Base-by-base conservation (phyloP, 2,888 invertebrate genomes). In the Yponomeuta evonymella region DNA sequence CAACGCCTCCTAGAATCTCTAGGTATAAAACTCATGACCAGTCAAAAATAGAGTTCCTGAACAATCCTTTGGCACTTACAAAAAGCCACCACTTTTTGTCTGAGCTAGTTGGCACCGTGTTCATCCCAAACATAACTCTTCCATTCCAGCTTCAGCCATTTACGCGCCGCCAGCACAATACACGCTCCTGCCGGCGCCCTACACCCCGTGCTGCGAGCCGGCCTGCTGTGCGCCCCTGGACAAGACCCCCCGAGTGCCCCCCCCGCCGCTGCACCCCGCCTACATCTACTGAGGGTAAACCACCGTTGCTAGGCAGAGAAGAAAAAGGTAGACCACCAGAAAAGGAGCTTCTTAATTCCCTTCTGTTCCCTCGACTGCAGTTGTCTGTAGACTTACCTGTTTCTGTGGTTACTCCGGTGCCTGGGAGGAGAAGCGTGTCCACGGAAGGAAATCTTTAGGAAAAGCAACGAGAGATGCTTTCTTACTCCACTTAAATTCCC, bases 91-190 rank as follows among this genome's bases (percentile, higher is more conserved):
- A 36, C 36, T 36, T 4, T 36, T 36, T 36, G 36, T 36, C 36
- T 36, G 36, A 36, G 36, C 36, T 36, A 36, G 2, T 4, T 36
- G 36, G 36, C 36, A 36, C 2, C 36, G 2, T 2, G 36, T 36
- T 36, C 36, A 36, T 5, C 36, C 36, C 36, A 36, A 36, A 8
- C 5, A 5, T 8, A 8, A 5, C 43, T 43, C 9, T 43, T 70
- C 15, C 48, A 12, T 83, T 83, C 0, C 83, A 90, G 90, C 89
- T 0, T 88, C 89, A 69, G 84, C 90, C 0, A 81, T 91, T 43
- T 91, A 90, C 77, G 91, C 86, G 0, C 89, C 83, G 0, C 88
- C 90, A 1, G 76, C 91, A 0, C 92, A 91, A 74, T 92, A 90
- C 76, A 43, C 43, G 9, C 73, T 91, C 0, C 78, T 92, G 74